Conservation (phyloP, 30 jellyfish, hydroid and myxozoan species). For the Rhopilema esculentum region DNA sequence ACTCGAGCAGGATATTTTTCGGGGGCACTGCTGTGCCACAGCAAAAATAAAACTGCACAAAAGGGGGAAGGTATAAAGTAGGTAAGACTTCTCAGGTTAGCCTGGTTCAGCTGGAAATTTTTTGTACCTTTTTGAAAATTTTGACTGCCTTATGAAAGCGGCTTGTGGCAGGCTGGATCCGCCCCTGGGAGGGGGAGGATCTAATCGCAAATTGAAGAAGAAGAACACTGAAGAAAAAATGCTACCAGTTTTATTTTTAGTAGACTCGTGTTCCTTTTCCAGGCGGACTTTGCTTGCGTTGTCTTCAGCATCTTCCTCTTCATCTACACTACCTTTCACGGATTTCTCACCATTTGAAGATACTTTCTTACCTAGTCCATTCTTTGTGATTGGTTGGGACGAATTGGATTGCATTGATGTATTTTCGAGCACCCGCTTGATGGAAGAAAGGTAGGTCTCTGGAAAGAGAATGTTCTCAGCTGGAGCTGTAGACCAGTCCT, state of each 20-base stretch:
- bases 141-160: too few relatives aligned
- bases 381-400: constrained; percentile 35
- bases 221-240: not conserved
- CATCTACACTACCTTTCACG: constrained; percentile 23
- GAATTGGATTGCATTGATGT: constrained; percentile 42
- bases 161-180: too few relatives aligned
- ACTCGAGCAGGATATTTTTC: too few relatives aligned
- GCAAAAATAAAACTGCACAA: too few relatives aligned
- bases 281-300: not conserved
- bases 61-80: too few relatives aligned
- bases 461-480: constrained; percentile 65
- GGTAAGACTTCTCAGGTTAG: too few relatives aligned
- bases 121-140: not conserved
- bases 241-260: constrained; percentile 18
- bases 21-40: too few relatives aligned
- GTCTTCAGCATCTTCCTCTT: constrained; percentile 26
- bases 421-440: constrained; percentile 56
- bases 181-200: not conserved
- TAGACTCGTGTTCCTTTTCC: constrained; percentile 8
- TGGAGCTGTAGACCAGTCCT: constrained; percentile 68
- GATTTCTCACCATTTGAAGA: constrained; percentile 13
- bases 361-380: constrained; percentile 26
- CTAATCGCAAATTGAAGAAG: not conserved
- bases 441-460: constrained; percentile 59
- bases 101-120: too few relatives aligned